phyloP scores from a whole-genome alignment of 2,888 invertebrate species.

The Aporophyla nigra region DNA sequence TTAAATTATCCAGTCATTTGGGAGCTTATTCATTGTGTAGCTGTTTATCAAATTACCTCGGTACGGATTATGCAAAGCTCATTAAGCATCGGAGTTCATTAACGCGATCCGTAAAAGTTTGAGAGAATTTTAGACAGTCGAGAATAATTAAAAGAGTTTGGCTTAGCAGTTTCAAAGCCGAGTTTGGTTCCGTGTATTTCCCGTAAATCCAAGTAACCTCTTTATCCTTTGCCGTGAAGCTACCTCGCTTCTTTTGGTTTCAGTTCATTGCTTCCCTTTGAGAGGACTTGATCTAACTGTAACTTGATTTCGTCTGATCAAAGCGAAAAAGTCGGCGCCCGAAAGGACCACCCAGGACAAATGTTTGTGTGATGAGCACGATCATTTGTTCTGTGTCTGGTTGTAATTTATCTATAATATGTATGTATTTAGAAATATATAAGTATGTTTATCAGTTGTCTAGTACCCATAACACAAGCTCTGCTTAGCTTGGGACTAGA shows the following conservation, averaged over 20 bases:
- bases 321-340: constrained; percentile 49
- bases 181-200: constrained; percentile 70
- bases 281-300: constrained; percentile 66
- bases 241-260: constrained; percentile 66
- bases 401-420: too few relatives aligned
- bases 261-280: constrained; percentile 69
- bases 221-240: constrained; percentile 66
- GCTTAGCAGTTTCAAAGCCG: constrained; percentile 76
- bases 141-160: constrained; percentile 83
- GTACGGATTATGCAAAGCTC: constrained; percentile 73
- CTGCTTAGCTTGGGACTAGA: too few relatives aligned
- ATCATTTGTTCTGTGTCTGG: too few relatives aligned
- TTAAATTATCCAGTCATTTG: constrained; percentile 33
- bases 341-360: constrained; percentile 32
- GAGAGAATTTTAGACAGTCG: constrained; percentile 72
- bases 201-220: constrained; percentile 67
- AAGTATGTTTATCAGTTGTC: too few relatives aligned
- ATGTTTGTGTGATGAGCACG: too few relatives aligned
- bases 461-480: too few relatives aligned
- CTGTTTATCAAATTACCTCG: constrained; percentile 63
- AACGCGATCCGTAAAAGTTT: constrained; percentile 73
- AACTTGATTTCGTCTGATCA: constrained; percentile 67
- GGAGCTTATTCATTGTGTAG: constrained; percentile 40
- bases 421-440: too few relatives aligned
- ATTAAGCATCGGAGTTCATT: constrained; percentile 77